These are phyloP conservation scores for Furnarius figulus DNA, from an alignment of 2,113 vertebrate genomes.

Conservation along the genomic window DNA sequence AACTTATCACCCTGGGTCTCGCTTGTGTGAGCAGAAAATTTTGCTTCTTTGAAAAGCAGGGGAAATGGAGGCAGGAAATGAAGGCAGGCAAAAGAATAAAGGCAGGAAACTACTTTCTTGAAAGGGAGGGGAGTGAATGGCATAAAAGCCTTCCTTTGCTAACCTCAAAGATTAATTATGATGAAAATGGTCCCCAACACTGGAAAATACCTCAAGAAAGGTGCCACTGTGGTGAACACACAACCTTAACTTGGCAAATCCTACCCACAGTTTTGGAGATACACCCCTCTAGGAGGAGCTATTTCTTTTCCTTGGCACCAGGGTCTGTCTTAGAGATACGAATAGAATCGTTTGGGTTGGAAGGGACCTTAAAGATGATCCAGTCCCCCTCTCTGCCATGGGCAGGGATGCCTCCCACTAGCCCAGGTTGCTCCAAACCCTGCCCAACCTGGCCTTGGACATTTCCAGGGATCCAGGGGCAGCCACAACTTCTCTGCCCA, in stretches of 20 bases:
- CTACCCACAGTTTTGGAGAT: not conserved
- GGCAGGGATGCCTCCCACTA: fast-evolving
- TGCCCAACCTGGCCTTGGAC: fast-evolving
- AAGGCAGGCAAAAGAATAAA: not conserved
- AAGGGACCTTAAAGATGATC: fast-evolving
- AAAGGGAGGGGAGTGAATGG: not conserved
- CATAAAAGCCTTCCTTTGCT: not conserved
- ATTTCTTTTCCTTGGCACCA: not conserved
- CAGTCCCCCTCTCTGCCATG: too few relatives aligned
- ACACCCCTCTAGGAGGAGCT: not conserved
- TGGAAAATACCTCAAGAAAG: not conserved
- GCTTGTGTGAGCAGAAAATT: not conserved
- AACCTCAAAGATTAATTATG: not conserved
- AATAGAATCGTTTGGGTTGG: not conserved
- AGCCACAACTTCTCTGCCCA: not conserved
- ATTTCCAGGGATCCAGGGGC: not conserved
- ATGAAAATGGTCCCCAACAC: not conserved
- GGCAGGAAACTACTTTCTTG: not conserved
- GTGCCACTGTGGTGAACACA: not conserved
- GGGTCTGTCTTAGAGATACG: not conserved
- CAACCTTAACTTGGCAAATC: not conserved
- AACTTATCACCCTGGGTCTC: not conserved
- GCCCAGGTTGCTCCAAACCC: not conserved
- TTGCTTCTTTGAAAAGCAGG: not conserved
- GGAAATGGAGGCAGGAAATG: conserved; percentile 12